Conservation (phyloP, 2,113 vertebrate species). For the Donacobius atricapilla region DNA sequence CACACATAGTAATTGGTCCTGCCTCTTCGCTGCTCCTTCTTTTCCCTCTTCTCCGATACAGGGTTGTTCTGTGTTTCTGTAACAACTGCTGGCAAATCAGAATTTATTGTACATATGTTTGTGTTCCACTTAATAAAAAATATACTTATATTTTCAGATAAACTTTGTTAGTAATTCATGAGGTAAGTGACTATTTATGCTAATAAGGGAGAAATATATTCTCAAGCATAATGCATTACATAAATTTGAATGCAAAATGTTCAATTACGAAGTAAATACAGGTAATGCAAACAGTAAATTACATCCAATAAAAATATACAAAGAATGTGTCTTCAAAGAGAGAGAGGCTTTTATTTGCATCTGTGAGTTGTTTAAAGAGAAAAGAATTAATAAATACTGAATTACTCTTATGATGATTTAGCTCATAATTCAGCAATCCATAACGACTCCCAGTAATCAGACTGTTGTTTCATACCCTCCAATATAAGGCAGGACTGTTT, state of each 20-base stretch:
- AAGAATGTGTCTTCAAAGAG: constrained; percentile 79
- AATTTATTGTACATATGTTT: constrained; percentile 81
- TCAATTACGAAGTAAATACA: constrained; percentile 84
- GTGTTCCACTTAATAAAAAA: constrained; percentile 81
- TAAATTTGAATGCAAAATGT: constrained; percentile 86
- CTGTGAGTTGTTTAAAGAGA: constrained; percentile 76
- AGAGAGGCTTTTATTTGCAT: constrained; percentile 71
- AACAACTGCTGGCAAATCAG: constrained; percentile 55
- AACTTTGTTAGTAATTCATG: constrained; percentile 86
- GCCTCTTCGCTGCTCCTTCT: neutral
- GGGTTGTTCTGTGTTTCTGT: constrained; percentile 17
- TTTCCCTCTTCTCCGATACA: neutral
- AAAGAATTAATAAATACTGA: constrained; percentile 80
- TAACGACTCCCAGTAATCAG: constrained; percentile 73
- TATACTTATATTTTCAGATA: constrained; percentile 79
- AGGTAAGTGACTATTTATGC: constrained; percentile 84
- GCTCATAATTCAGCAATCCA: constrained; percentile 74
- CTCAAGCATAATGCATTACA: constrained; percentile 79
- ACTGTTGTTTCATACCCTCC: constrained; percentile 66
- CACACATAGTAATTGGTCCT: neutral
- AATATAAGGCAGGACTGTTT: constrained; percentile 70
- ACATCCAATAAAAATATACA: constrained; percentile 78
- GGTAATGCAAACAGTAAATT: constrained; percentile 83
- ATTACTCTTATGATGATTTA: constrained; percentile 75
- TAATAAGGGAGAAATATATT: constrained; percentile 83